A percentile compares a stretch with the other conserved stretches of the same genome.
Conservation (phyloP, 2,888 invertebrate genomes). For the Erebia aethiops region DNA sequence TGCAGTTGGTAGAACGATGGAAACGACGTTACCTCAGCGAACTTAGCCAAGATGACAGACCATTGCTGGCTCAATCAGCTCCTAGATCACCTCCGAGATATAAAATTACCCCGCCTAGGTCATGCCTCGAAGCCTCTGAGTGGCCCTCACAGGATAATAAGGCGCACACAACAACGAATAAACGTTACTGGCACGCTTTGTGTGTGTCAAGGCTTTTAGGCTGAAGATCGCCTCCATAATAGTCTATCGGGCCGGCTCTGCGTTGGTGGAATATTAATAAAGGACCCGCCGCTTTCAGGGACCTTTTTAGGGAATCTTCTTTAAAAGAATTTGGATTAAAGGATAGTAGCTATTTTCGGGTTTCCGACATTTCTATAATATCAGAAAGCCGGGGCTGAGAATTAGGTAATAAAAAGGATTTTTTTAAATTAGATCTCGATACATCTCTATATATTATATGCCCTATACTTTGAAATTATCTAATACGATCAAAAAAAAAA, state of each 20-base stretch:
- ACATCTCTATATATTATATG: neutral
- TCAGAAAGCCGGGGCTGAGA: neutral
- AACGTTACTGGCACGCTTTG: neutral
- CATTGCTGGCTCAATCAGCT: too few species aligned
- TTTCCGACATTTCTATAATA: slow-evolving; percentile 11
- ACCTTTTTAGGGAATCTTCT: slow-evolving; percentile 11
- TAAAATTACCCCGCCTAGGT: too few species aligned
- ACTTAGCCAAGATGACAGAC: too few species aligned
- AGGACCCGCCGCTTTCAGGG: slow-evolving; percentile 14
- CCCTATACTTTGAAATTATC: too few species aligned
- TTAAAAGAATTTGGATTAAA: slow-evolving; percentile 18
- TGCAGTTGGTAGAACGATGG: too few species aligned
- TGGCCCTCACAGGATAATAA: too few species aligned
- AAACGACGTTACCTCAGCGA: too few species aligned
- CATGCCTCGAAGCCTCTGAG: too few species aligned
- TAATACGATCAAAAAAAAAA: too few species aligned
- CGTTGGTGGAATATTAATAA: slow-evolving; percentile 55
- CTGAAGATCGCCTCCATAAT: slow-evolving; percentile 42
- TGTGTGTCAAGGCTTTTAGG: slow-evolving; percentile 20
- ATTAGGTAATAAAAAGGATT: neutral
- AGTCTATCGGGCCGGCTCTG: slow-evolving; percentile 51
- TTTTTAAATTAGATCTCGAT: neutral
- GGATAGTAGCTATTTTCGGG: slow-evolving; percentile 4
- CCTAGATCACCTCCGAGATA: too few species aligned
- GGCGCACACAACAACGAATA: too few species aligned